Base-by-base conservation (phyloP, 2,888 invertebrate genomes). In the Stenichneumon culpator region DNA sequence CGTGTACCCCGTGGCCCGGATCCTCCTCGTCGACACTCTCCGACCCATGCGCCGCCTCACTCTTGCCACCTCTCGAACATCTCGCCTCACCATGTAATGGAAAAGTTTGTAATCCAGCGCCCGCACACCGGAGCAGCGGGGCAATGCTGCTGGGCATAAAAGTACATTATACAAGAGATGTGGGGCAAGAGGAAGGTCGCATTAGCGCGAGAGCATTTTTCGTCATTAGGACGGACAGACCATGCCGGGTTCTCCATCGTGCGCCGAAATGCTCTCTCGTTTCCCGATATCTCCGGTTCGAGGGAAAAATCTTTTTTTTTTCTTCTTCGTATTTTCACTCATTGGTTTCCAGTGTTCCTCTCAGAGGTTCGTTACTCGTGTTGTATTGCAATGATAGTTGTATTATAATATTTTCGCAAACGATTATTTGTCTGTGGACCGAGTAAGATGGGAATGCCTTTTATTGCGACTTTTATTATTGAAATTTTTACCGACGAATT, bases 181-280 rank as follows among this genome's bases (percentile, higher is more conserved):
- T 39, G 60, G 52, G 16, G 44, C 44, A 16, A 44, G 44, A 44
- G 16, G 44, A 22, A 22, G 73, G 60, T 68, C 39, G 79, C 70
- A 82, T 82, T 82, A 83, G 54, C 73, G 73, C 68, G 73, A 80
- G 68, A 86, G 82, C 86, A 86, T 86, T 87, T 87, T 87, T 87
- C 86, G 82, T 86, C 87, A 82, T 88, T 87, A 87, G 69, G 67
- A 47, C 22, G 52, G 81, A 83, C 86, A 73, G 70, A 77, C 19
- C 75, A 67, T 54, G 44, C 80, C 44, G 28, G 65, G 60, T 75
- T 69, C 60, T 83, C 65, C n/a, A n/a, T 65, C 22, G 52, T 19
- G 28, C 54, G 60, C 73, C 52, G 63, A 25, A 47, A 32, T 54
- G 22, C 28, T n/a, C 63, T 19, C 19, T 32, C 70, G 52, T 60